These are phyloP conservation scores for Hestina assimilis DNA, from an alignment of 1,140 invertebrate genomes.

Conservation along the genomic window DNA sequence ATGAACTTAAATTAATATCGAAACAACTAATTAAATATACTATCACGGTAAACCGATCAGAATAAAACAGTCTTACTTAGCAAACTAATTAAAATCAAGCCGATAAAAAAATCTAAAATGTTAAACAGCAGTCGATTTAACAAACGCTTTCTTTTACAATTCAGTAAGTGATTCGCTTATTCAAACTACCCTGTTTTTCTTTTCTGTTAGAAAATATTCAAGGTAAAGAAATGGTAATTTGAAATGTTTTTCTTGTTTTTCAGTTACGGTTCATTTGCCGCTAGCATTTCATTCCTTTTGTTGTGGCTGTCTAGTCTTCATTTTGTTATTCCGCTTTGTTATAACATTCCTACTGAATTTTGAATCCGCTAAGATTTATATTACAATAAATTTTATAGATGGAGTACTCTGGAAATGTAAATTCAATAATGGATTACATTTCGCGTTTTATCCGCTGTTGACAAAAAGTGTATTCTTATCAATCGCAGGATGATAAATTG, in stretches of 20 bases:
- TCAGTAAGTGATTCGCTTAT: background rate
- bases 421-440: background rate
- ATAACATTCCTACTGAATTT: background rate
- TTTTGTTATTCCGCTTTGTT: slow-evolving; percentile 6
- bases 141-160: too few relatives aligned
- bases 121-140: too few relatives aligned
- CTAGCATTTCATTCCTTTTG: slow-evolving; percentile 11
- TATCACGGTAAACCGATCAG: too few relatives aligned
- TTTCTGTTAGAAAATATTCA: background rate
- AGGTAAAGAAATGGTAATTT: slow-evolving; percentile 15
- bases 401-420: background rate
- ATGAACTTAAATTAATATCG: too few relatives aligned
- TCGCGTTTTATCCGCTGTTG: background rate
- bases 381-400: background rate
- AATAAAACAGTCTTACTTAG: too few relatives aligned
- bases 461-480: too few relatives aligned
- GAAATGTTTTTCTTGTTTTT: slow-evolving; percentile 11
- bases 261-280: slow-evolving; percentile 8
- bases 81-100: background rate
- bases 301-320: slow-evolving; percentile 10
- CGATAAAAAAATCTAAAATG: background rate
- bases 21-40: too few relatives aligned
- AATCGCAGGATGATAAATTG: too few relatives aligned
- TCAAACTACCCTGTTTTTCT: slow-evolving; percentile 1
- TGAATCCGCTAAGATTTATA: background rate